These are phyloP conservation scores for Mareca strepera DNA, from an alignment of 2,797 vertebrate species.

Conservation along the genomic window DNA sequence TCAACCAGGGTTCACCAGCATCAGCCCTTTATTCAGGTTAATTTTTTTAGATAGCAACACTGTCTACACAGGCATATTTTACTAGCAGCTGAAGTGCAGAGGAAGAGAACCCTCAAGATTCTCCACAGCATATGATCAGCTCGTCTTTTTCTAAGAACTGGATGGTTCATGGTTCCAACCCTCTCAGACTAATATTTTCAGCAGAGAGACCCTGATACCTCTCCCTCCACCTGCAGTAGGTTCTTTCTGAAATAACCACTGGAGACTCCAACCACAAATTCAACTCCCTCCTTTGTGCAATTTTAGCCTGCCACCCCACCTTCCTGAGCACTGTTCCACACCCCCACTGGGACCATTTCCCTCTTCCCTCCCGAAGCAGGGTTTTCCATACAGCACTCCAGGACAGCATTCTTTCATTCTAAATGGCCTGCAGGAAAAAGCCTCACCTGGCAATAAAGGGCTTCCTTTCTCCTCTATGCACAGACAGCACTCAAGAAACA, in stretches of 20 bases:
- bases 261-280: neutral
- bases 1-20: neutral
- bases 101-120: neutral
- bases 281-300: neutral
- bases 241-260: neutral
- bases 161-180: neutral
- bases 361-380: neutral
- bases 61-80: neutral
- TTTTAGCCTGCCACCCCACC: neutral
- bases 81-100: neutral
- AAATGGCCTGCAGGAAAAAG: neutral
- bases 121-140: neutral
- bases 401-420: neutral
- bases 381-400: neutral
- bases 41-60: neutral
- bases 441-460: conserved; percentile 3
- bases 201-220: neutral
- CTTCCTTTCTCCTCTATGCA: neutral
- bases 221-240: neutral
- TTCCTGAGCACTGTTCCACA: neutral
- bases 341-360: neutral
- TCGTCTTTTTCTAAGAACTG: neutral
- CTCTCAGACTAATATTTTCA: neutral
- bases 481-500: neutral
- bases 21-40: neutral